phyloP scores from a whole-genome alignment of 2,888 invertebrate species.

The Brassicogethes aeneus region DNA sequence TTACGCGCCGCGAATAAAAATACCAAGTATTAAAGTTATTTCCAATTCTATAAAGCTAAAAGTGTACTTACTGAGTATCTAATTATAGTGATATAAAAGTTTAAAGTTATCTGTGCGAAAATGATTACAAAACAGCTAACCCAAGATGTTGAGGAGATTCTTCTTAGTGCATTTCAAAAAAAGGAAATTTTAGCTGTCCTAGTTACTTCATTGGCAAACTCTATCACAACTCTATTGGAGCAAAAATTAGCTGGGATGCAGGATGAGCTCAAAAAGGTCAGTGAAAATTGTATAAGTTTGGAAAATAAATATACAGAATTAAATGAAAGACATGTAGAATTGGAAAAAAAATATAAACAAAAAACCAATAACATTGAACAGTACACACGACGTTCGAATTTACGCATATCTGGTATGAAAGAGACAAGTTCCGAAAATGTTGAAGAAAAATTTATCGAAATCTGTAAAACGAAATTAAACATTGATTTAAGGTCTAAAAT shows the following conservation, averaged over 20 bases:
- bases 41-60: background rate
- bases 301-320: background rate
- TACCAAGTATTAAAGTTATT: background rate
- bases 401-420: background rate
- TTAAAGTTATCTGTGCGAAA: background rate
- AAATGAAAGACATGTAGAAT: constrained; percentile 5
- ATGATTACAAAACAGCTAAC: background rate
- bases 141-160: background rate
- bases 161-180: background rate
- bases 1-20: background rate
- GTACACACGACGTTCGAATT: background rate
- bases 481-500: background rate
- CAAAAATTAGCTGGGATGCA: background rate
- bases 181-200: background rate
- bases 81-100: background rate
- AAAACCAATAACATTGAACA: constrained; percentile 3
- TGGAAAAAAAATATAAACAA: background rate
- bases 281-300: background rate
- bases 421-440: background rate
- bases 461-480: background rate
- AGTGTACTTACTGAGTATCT: background rate
- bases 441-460: background rate
- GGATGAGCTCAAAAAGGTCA: background rate
- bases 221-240: background rate
- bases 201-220: background rate